Evolutionary conservation across 2,797 vertebrate species (phyloP).

Genomic region (Benthosema pterotum): DNA sequence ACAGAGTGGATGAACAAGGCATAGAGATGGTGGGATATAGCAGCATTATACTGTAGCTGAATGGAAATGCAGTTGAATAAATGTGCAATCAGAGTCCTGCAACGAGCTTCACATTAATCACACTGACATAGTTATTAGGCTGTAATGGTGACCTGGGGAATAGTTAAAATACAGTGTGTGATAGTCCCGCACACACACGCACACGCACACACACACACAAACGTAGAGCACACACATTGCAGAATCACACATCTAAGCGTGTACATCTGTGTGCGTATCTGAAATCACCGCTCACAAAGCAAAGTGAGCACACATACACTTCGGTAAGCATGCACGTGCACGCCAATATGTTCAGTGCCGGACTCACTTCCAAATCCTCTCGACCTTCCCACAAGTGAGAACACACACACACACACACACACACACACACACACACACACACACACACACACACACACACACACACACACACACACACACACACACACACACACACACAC

Average conservation of each 20-base stretch:
- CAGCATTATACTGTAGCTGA: constrained; percentile 46
- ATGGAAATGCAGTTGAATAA: constrained; percentile 46
- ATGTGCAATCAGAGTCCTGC: constrained; percentile 55
- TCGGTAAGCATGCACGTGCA: neutral
- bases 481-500: no score
- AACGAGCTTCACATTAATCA: constrained; percentile 68
- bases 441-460: no score
- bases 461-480: no score
- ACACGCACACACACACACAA: no score
- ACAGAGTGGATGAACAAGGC: constrained; percentile 10
- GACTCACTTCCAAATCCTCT: constrained; percentile 20
- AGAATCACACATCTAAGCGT: neutral
- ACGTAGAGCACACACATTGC: no score
- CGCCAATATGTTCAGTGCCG: constrained; percentile 16
- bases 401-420: no score
- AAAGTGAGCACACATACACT: constrained; percentile 12
- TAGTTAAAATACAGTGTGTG: constrained; percentile 65
- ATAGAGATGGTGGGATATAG: constrained; percentile 44
- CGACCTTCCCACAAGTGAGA: constrained; percentile 55
- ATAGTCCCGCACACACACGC: no score
- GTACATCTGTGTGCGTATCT: no score
- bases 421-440: no score
- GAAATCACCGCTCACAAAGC: neutral
- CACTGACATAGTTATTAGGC: constrained; percentile 73
- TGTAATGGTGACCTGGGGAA: constrained; percentile 66